Percentiles rank a stretch among this genome's conserved stretches.
These are phyloP conservation scores for Centrocercus urophasianus DNA, from an alignment of 2,113 vertebrate species.

Conservation along the genomic window DNA sequence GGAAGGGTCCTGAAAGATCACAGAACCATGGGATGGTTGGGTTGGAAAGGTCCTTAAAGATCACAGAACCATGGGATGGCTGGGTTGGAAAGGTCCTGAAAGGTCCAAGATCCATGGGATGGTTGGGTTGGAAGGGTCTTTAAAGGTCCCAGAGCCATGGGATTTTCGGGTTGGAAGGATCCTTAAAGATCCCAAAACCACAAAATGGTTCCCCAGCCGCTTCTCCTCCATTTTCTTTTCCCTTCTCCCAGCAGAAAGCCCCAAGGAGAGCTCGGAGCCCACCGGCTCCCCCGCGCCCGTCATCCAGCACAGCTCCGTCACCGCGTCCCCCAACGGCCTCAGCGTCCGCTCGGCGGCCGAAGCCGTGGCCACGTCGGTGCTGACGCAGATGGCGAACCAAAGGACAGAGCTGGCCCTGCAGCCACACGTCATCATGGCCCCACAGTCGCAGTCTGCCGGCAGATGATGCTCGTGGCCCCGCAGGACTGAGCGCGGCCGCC, in stretches of 20 bases:
- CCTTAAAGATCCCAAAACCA: too few species aligned
- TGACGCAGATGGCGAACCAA: conserved; percentile 94
- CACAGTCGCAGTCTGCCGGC: conserved; percentile 93
- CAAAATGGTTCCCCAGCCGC: neutral
- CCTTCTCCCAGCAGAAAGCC: conserved; percentile 79
- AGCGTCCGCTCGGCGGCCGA: conserved; percentile 91
- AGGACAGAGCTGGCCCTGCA: conserved; percentile 85
- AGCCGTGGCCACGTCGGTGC: conserved; percentile 94
- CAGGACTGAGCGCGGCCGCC: neutral
- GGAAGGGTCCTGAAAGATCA: too few species aligned
- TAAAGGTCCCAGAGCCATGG: too few species aligned
- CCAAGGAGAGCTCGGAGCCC: conserved; percentile 90
- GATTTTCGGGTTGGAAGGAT: too few species aligned
- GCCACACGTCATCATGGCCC: conserved; percentile 85
- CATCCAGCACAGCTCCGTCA: conserved; percentile 93
- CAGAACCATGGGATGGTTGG: too few species aligned
- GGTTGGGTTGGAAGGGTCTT: too few species aligned
- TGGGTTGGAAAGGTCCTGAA: too few species aligned
- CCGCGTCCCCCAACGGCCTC: conserved; percentile 87
- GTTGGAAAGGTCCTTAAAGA: too few species aligned
- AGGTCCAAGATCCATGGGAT: too few species aligned
- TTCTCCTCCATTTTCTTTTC: neutral
- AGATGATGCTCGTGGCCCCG: conserved; percentile 86
- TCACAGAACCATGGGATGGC: too few species aligned
- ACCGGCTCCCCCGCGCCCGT: conserved; percentile 91